Conservation (phyloP, 2,113 vertebrate genomes). For the Periophthalmodon schlosseri region DNA sequence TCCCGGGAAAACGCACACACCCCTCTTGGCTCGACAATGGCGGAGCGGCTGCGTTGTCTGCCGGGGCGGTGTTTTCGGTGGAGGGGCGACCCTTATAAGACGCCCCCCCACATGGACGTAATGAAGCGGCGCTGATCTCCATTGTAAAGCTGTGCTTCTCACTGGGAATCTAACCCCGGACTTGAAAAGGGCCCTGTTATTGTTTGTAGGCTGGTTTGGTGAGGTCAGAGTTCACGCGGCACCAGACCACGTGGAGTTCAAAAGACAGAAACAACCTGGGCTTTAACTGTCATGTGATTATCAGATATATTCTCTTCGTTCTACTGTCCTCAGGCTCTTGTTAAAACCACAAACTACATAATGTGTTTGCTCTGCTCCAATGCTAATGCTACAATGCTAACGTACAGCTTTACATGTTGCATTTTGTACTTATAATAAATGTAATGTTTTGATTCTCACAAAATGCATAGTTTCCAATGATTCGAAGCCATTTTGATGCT, state of each 20-base stretch:
- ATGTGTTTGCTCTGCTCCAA: background rate
- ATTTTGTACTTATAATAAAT: background rate
- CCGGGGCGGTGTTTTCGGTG: constrained; percentile 45
- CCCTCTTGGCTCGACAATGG: constrained; percentile 36
- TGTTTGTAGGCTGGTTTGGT: constrained; percentile 47
- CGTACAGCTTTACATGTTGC: background rate
- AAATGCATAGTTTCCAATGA: background rate
- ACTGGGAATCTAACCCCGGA: constrained; percentile 63
- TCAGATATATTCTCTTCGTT: background rate
- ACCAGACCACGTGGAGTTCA: constrained; percentile 44
- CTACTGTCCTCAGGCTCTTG: background rate
- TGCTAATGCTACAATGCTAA: background rate
- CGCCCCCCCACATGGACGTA: constrained; percentile 52
- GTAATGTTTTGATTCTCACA: background rate
- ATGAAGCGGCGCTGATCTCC: constrained; percentile 75
- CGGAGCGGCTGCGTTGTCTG: constrained; percentile 39
- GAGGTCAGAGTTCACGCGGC: constrained; percentile 51
- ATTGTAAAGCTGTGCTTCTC: constrained; percentile 72
- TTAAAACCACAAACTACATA: background rate
- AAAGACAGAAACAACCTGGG: constrained; percentile 33
- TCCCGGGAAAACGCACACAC: constrained; percentile 60
- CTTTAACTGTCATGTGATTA: constrained; percentile 5
- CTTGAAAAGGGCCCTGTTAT: constrained; percentile 46
- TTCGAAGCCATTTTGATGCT: background rate
- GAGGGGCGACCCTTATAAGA: constrained; percentile 35